Base-by-base conservation (phyloP, 2,888 invertebrate genomes). In the Tetrapedia diversipes region DNA sequence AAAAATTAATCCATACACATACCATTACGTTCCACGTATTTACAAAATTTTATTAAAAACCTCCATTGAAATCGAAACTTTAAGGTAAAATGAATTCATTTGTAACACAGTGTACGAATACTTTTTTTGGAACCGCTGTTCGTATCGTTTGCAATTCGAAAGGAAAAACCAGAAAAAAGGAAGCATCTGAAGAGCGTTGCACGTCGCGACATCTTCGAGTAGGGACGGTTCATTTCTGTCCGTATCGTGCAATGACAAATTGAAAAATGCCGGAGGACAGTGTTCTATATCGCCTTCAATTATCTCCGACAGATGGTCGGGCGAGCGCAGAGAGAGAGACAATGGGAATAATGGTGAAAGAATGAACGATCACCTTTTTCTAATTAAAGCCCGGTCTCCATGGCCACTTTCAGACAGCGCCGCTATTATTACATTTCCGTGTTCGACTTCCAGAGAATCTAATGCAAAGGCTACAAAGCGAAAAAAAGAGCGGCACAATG, bases 301-400 rank as follows among this genome's bases (percentile, higher is more conserved):
- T 79, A 81, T 83, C 67, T 34, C 49, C 43, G 54, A 45, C 65
- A 54, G 61, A 69, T 43, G 57, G 39, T 22, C 41, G 39, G 24
- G 22, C 19, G 60, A 67, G 53, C 39, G 32, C 27, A 11, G 19
- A 8, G 4, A 11, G 19, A 8, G 4, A 45, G 80, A 77, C 65
- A 81, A 80, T 74, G 63, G 61, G 43, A 70, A 71, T 61, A 77
- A 82, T 59, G 63, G 63, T 16, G 64, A 59, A 63, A 59, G 70
- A 75, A 84, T 73, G 78, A 84, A 74, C 64, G 75, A 84, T 79
- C 76, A 59, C 74, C 41, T 78, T 72, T 72, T 74, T 78, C 65
- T 79, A 69, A 84, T 81, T 81, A 77, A 79, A 82, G 43, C 53
- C 29, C 60, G 54, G 69, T 64, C 67, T 51, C 60, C 54, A 51